phyloP scores from a whole-genome alignment of 2,888 invertebrate species.

The Orthosia cruda region DNA sequence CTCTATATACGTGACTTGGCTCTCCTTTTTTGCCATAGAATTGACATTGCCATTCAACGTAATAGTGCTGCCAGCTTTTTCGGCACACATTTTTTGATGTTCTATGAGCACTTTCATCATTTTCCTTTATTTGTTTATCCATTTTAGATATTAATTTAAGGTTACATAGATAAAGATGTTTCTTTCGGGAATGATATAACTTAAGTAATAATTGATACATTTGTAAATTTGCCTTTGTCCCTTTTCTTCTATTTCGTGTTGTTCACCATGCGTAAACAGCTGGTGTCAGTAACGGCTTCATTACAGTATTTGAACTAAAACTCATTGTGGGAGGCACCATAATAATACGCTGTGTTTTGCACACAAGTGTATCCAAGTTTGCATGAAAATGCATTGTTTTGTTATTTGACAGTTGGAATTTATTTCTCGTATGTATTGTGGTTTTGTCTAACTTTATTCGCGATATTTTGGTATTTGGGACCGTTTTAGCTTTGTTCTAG shows the following conservation, averaged over 20 bases:
- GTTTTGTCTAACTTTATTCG: not conserved
- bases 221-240: not conserved
- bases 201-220: constrained; percentile 1
- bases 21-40: too few relatives aligned
- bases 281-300: constrained; percentile 27
- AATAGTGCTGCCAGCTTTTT: not conserved
- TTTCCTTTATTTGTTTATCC: not conserved
- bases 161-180: too few relatives aligned
- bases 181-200: not conserved
- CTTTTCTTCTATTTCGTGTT: not conserved
- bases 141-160: too few relatives aligned
- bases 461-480: not conserved
- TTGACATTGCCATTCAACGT: not conserved
- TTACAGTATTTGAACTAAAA: constrained; percentile 33
- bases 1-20: too few relatives aligned
- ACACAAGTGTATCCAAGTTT: constrained; percentile 14
- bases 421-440: not conserved
- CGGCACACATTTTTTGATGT: not conserved
- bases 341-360: constrained; percentile 35
- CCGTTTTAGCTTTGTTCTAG: not conserved
- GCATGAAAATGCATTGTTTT: constrained; percentile 30
- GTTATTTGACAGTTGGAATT: constrained; percentile 5
- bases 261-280: constrained; percentile 16
- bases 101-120: not conserved
- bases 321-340: constrained; percentile 16